phyloP scores from a whole-genome alignment of 2,888 invertebrate genomes.

The Eudasyphora cyanicolor region DNA sequence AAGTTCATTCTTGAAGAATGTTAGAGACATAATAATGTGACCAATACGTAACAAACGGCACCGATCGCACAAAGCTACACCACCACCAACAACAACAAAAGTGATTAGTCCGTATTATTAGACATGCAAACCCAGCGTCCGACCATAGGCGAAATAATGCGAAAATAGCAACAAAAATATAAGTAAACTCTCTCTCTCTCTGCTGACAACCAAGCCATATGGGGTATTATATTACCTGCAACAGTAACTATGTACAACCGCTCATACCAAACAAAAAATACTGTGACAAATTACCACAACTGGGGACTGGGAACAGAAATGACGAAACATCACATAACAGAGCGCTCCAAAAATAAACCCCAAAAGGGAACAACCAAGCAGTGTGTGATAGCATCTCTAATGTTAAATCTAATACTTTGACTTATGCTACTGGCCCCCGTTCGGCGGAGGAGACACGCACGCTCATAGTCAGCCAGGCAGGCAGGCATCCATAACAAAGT shows the following conservation, averaged over 20 bases:
- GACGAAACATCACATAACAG: neutral
- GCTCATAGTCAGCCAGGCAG: too few species aligned
- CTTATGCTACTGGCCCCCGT: conserved; percentile 54
- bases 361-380: conserved; percentile 45
- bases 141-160: conserved; percentile 56
- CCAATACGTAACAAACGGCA: conserved; percentile 50
- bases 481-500: conserved; percentile 51
- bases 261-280: neutral
- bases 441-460: too few species aligned
- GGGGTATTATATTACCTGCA: conserved; percentile 9
- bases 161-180: conserved; percentile 17
- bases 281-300: conserved; percentile 21
- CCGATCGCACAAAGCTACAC: conserved; percentile 8
- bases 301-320: too few species aligned
- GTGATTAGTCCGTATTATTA: conserved; percentile 76
- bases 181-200: neutral
- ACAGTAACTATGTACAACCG: neutral
- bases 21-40: conserved; percentile 62
- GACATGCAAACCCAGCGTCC: conserved; percentile 69
- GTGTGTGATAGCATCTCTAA: conserved; percentile 60
- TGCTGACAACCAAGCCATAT: neutral
- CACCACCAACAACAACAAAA: conserved; percentile 68
- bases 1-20: conserved; percentile 17
- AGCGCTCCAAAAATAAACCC: conserved; percentile 30
- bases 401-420: conserved; percentile 57